Percentiles rank a stretch among this genome's conserved stretches.
These are phyloP conservation scores for Drosophila affinis DNA, from an alignment of 2,888 invertebrate genomes.

Conservation along the genomic window DNA sequence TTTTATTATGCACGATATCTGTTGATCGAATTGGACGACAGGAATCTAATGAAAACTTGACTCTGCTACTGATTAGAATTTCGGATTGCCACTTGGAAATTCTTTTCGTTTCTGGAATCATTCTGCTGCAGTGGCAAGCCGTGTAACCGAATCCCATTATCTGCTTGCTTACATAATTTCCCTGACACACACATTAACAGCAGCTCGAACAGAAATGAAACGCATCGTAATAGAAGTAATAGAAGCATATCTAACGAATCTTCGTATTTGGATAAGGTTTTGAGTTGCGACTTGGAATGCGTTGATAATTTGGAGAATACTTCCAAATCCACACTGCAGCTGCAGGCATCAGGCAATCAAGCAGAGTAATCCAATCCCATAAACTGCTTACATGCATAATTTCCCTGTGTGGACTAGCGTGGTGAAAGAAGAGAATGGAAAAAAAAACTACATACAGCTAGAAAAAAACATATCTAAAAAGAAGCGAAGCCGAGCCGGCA, in stretches of 20 bases:
- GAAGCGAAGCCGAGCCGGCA: constrained; percentile 17
- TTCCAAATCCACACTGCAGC: neutral
- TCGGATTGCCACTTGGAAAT: neutral
- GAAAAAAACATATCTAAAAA: constrained; percentile 25
- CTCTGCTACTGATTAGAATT: neutral
- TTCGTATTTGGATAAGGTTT: neutral
- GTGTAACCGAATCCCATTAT: neutral
- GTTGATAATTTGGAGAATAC: too few species aligned
- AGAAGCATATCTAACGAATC: neutral
- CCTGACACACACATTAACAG: neutral
- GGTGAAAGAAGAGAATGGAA: constrained; percentile 14
- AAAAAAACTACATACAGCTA: constrained; percentile 44
- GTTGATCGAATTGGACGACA: neutral
- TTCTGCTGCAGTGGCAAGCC: neutral
- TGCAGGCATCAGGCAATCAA: neutral
- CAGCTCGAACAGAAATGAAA: neutral
- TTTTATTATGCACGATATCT: neutral
- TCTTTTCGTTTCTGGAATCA: neutral
- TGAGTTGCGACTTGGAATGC: neutral
- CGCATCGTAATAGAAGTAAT: neutral
- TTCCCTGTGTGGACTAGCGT: neutral
- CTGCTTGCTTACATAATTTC: neutral
- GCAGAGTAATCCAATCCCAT: neutral
- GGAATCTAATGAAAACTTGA: neutral
- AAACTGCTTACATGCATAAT: neutral